These are phyloP conservation scores for Leptinotarsa undecemlineata DNA, from an alignment of 1,140 invertebrate species.

Conservation along the genomic window DNA sequence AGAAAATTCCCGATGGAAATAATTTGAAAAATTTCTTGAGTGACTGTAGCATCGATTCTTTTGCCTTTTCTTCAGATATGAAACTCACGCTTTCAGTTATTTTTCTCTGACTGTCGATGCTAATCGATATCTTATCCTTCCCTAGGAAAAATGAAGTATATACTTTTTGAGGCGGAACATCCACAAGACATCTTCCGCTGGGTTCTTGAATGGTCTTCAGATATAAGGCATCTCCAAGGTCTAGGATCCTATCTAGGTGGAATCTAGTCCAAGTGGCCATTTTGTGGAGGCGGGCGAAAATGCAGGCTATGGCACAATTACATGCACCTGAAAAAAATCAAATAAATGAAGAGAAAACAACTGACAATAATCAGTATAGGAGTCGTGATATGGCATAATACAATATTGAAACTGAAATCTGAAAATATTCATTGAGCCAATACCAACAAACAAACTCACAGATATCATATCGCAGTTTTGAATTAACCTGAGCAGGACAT, in stretches of 20 bases:
- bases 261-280: constrained; percentile 43
- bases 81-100: constrained; percentile 21
- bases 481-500: no score
- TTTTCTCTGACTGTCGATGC: constrained; percentile 27
- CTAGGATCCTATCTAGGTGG: constrained; percentile 44
- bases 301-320: constrained; percentile 46
- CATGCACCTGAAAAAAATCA: constrained; percentile 39
- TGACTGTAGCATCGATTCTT: constrained; percentile 30
- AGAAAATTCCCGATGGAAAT: constrained; percentile 33
- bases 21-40: constrained; percentile 40
- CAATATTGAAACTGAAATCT: no score
- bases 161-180: constrained; percentile 37
- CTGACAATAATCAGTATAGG: no score
- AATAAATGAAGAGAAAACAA: not conserved
- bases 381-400: no score
- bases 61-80: constrained; percentile 28
- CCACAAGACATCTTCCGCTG: constrained; percentile 34
- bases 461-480: no score
- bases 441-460: no score
- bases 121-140: constrained; percentile 39
- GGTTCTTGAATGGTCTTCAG: constrained; percentile 34
- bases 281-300: constrained; percentile 42
- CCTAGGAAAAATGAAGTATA: constrained; percentile 39
- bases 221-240: constrained; percentile 44
- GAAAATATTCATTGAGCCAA: no score